These are phyloP conservation scores for Cebidichthys violaceus DNA, from an alignment of 2,113 vertebrate genomes.

Conservation along the genomic window DNA sequence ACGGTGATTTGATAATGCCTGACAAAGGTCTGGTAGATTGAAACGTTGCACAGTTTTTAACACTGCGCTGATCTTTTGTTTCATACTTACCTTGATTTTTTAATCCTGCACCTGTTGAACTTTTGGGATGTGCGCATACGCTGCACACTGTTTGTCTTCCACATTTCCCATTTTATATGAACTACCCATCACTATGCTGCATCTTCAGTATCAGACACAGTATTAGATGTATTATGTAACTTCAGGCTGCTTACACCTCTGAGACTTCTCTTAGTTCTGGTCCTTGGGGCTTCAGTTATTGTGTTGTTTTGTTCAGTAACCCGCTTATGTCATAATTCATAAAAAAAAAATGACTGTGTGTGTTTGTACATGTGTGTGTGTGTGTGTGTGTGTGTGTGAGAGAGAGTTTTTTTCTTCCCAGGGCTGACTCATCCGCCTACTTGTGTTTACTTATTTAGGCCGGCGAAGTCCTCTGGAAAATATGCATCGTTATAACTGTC, in stretches of 20 bases:
- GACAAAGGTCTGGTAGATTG: too few species aligned
- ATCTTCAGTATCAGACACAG: not conserved
- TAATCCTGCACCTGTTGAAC: not conserved
- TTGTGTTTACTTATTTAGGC: constrained; percentile 82
- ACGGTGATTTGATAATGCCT: not conserved
- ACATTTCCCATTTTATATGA: not conserved
- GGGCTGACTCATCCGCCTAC: constrained; percentile 77
- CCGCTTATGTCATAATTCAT: constrained; percentile 34
- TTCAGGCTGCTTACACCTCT: not conserved
- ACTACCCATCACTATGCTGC: not conserved
- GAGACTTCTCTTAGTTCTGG: not conserved
- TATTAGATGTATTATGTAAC: not conserved
- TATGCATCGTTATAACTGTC: constrained; percentile 85
- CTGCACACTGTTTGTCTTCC: not conserved
- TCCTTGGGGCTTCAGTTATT: not conserved
- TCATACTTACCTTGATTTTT: not conserved
- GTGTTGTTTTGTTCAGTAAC: constrained; percentile 25
- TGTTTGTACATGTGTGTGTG: constrained; percentile 17
- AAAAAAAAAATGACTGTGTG: not conserved
- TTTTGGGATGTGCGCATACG: too few species aligned
- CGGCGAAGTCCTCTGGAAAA: constrained; percentile 83
- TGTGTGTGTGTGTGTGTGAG: not conserved
- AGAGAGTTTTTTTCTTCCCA: constrained; percentile 68
- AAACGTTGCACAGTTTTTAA: too few species aligned
- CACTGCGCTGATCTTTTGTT: not conserved